Conservation (phyloP, 2,888 invertebrate species). For the Torymus aiolomorphi region DNA sequence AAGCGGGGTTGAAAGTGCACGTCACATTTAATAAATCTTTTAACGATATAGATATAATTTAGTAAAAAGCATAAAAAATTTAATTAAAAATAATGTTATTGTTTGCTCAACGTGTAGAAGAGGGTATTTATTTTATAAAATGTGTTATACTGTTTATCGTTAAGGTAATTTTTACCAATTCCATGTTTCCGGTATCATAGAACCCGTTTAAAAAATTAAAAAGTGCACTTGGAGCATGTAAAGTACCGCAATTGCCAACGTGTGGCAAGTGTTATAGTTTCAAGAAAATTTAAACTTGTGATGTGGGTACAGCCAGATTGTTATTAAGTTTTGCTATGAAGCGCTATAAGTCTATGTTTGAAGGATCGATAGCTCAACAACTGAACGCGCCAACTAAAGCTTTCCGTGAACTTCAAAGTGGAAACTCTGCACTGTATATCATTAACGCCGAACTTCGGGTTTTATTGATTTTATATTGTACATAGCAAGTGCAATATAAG, state of each 20-base stretch:
- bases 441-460: constrained; percentile 19
- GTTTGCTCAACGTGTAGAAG: neutral
- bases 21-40: constrained; percentile 36
- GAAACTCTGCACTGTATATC: constrained; percentile 2
- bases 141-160: too few species aligned
- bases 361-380: constrained; percentile 32
- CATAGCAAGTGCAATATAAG: neutral
- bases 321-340: constrained; percentile 32
- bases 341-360: neutral
- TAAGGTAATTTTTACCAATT: too few species aligned
- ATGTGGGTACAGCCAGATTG: neutral
- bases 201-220: too few species aligned
- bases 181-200: too few species aligned
- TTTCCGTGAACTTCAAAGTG: constrained; percentile 36
- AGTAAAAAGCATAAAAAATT: constrained; percentile 15
- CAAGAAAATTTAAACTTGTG: too few species aligned
- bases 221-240: too few species aligned
- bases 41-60: constrained; percentile 10
- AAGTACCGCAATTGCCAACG: too few species aligned
- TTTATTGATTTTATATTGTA: constrained; percentile 10
- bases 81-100: constrained; percentile 30
- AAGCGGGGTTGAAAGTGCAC: constrained; percentile 12
- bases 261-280: too few species aligned
- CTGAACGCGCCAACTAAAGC: constrained; percentile 29
- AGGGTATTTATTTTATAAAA: too few species aligned